Percentiles rank a stretch among this genome's conserved stretches.
These are phyloP conservation scores for Sepioteuthis lessoniana DNA, from an alignment of 2,888 invertebrate genomes.

Conservation along the genomic window DNA sequence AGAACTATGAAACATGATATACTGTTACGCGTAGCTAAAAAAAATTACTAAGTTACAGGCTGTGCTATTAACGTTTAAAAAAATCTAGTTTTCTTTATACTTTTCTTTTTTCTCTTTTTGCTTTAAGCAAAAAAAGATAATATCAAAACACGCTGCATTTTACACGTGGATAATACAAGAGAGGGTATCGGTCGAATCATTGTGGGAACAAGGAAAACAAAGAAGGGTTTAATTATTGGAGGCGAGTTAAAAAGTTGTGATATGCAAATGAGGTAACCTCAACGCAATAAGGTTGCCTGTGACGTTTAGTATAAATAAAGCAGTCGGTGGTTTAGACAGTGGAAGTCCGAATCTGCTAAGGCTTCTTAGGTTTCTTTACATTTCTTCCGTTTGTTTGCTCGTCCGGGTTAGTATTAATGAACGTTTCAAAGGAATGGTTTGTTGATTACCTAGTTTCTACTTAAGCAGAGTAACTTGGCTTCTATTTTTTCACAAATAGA, in stretches of 20 bases:
- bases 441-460: background rate
- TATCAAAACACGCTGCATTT: too few relatives aligned
- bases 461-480: background rate
- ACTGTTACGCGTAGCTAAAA: too few relatives aligned
- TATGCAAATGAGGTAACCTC: background rate
- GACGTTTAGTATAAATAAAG: background rate
- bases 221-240: background rate
- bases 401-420: slow-evolving; percentile 4
- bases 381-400: background rate
- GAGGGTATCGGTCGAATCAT: too few relatives aligned
- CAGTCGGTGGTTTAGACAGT: background rate
- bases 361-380: background rate
- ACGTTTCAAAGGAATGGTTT: background rate
- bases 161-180: too few relatives aligned
- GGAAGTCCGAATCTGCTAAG: slow-evolving; percentile 1
- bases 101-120: too few relatives aligned
- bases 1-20: too few relatives aligned
- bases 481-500: too few relatives aligned
- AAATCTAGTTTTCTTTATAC: too few relatives aligned
- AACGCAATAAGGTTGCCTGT: background rate
- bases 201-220: too few relatives aligned
- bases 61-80: too few relatives aligned
- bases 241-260: background rate
- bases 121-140: too few relatives aligned
- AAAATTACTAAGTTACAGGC: too few relatives aligned